Base-by-base conservation (phyloP, 2,888 invertebrate genomes). In the Mythimna loreyi region DNA sequence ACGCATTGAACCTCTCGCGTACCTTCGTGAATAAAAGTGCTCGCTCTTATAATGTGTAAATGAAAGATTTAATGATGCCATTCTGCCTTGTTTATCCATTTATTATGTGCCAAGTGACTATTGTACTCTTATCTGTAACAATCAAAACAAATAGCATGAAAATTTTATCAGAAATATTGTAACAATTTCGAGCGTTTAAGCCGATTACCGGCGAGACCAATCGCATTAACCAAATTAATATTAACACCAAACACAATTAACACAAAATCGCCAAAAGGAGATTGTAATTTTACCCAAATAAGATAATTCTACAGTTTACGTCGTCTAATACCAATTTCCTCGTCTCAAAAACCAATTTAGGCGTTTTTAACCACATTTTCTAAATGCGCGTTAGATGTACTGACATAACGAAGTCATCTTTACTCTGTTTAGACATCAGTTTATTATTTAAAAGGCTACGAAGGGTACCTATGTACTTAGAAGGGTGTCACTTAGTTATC, bases 401-500 rank as follows among this genome's bases (percentile, higher is more conserved):
- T 63, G 78, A 71, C 68, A 19, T 65, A 75, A 72, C 67, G 56
- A 75, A 72, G 66, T 72, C 60, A 74, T 60, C 67, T 66, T 65
- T 58, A 52, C 65, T 63, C 59, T 82, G 81, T 67, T 80, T 78
- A 71, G 65, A 71, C 80, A 83, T 83, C 76, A 81, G 84, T 86
- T 82, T 86, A 83, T 77, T 82, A 83, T 83, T 82, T 79, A 82
- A 64, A 79, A 82, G 76, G 66, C 75, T 69, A 77, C 75, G 70
- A 75, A 79, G 47, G 40, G 66, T 69, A 76, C 75, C 75, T 76
- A 78, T 75, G 68, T 78, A 80, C 85, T 78, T 75, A 67, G 81
- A 82, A 81, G 84, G 86, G 84, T 85, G 89, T 88, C 87, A 90
- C 90, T 90, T 88, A 90, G 88, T 88, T 88, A 89, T 86, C 85